Evolutionary conservation across 2,888 invertebrate genomes (phyloP).

Genomic region (Aphodius sticticus): DNA sequence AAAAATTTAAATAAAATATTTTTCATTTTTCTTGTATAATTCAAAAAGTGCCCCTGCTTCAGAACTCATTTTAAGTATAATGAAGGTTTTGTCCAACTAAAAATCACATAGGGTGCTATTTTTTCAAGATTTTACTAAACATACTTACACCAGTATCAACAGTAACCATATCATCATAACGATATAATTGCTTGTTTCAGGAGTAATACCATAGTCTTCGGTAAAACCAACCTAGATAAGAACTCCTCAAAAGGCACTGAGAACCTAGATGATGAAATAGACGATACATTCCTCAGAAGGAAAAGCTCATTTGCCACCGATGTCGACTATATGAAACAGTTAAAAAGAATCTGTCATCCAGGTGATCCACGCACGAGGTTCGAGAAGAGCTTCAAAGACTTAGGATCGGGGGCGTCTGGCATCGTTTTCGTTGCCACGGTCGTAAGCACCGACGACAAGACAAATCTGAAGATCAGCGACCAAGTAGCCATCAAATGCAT

Average conservation of each 20-base stretch:
- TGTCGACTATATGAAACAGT: constrained; percentile 75
- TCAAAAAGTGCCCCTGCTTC: too few species aligned
- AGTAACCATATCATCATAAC: not conserved
- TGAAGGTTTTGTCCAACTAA: too few species aligned
- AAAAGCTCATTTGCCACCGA: constrained; percentile 69
- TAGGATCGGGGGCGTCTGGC: constrained; percentile 93
- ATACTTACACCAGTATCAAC: too few species aligned
- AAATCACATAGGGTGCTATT: too few species aligned
- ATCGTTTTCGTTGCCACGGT: constrained; percentile 89
- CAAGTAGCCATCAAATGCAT: constrained; percentile 97
- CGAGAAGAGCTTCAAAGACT: constrained; percentile 78
- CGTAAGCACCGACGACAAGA: not conserved
- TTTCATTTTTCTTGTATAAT: too few species aligned
- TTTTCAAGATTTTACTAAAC: too few species aligned
- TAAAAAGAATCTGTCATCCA: constrained; percentile 80
- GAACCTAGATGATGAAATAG: constrained; percentile 48
- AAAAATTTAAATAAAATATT: too few species aligned
- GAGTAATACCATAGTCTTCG: not conserved
- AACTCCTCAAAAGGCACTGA: constrained; percentile 40
- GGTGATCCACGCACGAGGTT: constrained; percentile 85
- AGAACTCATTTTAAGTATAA: too few species aligned
- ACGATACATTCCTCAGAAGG: constrained; percentile 65
- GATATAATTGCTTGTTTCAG: not conserved
- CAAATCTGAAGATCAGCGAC: constrained; percentile 69
- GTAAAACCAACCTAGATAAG: constrained; percentile 31